Percentiles rank a stretch among this genome's conserved stretches.
Evolutionary conservation across 2,797 vertebrate genomes (phyloP).

Genomic region (Liparis tanakae): DNA sequence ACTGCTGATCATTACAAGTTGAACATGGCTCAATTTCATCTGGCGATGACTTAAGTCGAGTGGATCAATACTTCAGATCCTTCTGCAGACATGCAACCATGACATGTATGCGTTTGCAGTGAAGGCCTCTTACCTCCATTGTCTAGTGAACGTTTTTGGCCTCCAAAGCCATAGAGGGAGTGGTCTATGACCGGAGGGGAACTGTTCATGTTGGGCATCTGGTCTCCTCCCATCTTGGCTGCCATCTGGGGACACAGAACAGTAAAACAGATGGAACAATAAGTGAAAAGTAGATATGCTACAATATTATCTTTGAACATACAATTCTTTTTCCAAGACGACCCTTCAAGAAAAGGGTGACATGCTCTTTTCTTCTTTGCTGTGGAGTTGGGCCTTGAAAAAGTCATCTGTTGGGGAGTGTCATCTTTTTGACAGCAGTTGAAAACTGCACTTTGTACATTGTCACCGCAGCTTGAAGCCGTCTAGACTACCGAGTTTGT

Average conservation of each 20-base stretch:
- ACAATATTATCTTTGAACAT: constrained; percentile 19
- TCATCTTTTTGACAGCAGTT: constrained; percentile 37
- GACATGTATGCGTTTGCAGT: background rate
- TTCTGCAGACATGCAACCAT: background rate
- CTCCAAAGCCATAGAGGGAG: constrained; percentile 92
- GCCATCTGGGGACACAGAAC: constrained; percentile 87
- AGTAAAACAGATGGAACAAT: constrained; percentile 31
- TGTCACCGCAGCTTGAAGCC: background rate
- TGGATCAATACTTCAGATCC: constrained; percentile 2
- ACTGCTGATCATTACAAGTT: background rate
- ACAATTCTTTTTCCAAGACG: constrained; percentile 18
- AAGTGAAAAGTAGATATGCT: constrained; percentile 19
- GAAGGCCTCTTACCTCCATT: constrained; percentile 91
- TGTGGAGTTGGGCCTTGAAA: constrained; percentile 18
- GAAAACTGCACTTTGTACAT: constrained; percentile 31
- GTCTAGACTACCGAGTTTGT: background rate
- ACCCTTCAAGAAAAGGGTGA: constrained; percentile 5
- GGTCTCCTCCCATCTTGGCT: constrained; percentile 95
- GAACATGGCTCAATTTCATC: too few relatives aligned
- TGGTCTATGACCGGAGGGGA: constrained; percentile 92
- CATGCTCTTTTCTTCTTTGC: constrained; percentile 6
- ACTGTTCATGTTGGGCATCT: constrained; percentile 95
- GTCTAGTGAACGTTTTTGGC: constrained; percentile 93
- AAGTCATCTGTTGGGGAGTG: constrained; percentile 1
- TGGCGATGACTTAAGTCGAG: background rate